Percentiles rank a stretch among this genome's conserved stretches.
Evolutionary conservation across 2,797 vertebrate genomes (phyloP).

Genomic region (Ctenopoma kingsleyae): DNA sequence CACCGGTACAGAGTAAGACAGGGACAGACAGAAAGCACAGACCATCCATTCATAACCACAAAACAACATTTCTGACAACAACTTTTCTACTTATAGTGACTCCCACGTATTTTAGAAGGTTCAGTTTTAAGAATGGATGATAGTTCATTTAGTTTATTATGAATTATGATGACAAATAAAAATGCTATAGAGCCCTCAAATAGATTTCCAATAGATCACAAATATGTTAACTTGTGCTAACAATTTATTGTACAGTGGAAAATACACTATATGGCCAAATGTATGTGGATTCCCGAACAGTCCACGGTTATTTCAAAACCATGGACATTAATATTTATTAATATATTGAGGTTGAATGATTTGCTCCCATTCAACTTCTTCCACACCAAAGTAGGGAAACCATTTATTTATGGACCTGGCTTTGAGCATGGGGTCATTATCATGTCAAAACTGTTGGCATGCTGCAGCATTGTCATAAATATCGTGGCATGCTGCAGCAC

Average conservation of each 20-base stretch:
- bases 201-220: neutral
- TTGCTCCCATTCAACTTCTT: neutral
- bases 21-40: conserved; percentile 29
- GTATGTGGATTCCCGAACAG: neutral
- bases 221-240: conserved; percentile 1
- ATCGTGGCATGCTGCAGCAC: neutral
- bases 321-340: neutral
- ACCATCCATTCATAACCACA: neutral
- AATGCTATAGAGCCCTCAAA: conserved; percentile 4
- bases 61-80: neutral
- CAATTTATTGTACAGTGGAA: neutral
- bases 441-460: neutral
- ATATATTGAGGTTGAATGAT: neutral
- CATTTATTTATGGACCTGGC: neutral
- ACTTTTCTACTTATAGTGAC: neutral
- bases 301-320: neutral
- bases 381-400: neutral
- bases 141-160: conserved; percentile 34
- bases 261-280: no score
- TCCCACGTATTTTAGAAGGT: neutral
- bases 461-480: neutral
- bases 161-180: neutral
- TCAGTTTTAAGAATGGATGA: conserved; percentile 9
- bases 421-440: neutral
- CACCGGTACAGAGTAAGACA: conserved; percentile 63